Conservation (phyloP, 2,113 vertebrate species). For the Leptobrachium ailaonicum region DNA sequence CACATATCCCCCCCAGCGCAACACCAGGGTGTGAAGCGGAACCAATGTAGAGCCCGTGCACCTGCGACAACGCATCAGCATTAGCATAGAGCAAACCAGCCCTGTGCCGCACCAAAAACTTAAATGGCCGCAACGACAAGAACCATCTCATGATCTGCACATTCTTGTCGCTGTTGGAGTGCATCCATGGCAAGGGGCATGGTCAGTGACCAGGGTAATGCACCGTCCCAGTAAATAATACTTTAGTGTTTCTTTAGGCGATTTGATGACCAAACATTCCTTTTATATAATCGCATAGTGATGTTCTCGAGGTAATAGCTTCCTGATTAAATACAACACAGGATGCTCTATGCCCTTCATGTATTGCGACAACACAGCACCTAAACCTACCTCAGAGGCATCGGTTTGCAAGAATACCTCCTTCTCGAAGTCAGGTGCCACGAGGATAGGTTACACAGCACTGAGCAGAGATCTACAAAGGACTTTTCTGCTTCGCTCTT, state of each 20-base stretch:
- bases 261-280: background rate
- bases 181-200: background rate
- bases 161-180: background rate
- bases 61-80: background rate
- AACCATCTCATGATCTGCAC: background rate
- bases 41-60: too few species aligned
- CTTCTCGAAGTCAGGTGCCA: background rate
- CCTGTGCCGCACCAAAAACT: background rate
- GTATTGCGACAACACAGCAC: background rate
- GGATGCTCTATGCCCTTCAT: background rate
- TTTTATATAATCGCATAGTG: background rate
- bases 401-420: background rate
- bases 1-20: too few species aligned
- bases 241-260: background rate
- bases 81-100: background rate
- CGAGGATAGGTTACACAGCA: background rate
- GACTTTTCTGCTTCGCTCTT: background rate
- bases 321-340: background rate
- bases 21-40: too few species aligned
- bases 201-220: background rate
- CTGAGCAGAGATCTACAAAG: background rate
- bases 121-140: background rate
- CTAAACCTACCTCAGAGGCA: background rate
- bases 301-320: background rate
- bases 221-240: background rate